A percentile compares a stretch with the other conserved stretches of the same genome.
phyloP scores from a whole-genome alignment of 2,113 vertebrate genomes.

The Cyprinodon tularosa region DNA sequence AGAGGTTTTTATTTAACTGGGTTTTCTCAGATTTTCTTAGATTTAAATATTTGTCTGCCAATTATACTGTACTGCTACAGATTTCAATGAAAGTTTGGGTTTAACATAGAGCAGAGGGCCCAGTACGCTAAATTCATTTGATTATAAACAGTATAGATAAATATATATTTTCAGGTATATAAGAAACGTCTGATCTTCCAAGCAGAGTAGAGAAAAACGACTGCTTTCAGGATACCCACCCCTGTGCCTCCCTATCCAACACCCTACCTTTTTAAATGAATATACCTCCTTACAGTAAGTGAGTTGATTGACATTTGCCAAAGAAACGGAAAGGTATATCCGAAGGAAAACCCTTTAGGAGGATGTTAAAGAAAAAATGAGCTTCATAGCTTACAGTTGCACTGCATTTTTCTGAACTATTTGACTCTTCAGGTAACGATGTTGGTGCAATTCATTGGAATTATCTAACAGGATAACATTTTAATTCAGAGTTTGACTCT shows the following conservation, averaged over 20 bases:
- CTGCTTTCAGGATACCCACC: constrained; percentile 59
- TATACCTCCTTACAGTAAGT: constrained; percentile 62
- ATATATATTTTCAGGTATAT: constrained; percentile 49
- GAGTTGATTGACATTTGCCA: constrained; percentile 80
- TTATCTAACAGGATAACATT: constrained; percentile 71
- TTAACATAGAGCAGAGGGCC: neutral
- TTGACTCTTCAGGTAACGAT: constrained; percentile 92
- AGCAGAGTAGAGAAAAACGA: neutral
- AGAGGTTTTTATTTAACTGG: too few species aligned
- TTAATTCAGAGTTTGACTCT: constrained; percentile 67
- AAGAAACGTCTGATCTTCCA: constrained; percentile 15
- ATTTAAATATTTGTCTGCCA: constrained; percentile 18
- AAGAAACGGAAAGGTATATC: constrained; percentile 78
- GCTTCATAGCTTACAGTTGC: constrained; percentile 74
- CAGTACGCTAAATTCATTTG: constrained; percentile 38
- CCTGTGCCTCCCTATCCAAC: neutral
- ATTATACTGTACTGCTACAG: constrained; percentile 31
- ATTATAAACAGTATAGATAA: constrained; percentile 28
- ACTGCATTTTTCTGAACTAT: constrained; percentile 83
- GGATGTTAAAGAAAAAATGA: constrained; percentile 40
- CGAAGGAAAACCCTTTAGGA: constrained; percentile 48
- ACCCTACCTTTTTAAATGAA: constrained; percentile 24
- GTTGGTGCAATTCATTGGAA: constrained; percentile 89
- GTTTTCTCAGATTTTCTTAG: too few species aligned
- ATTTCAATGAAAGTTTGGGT: neutral